These are phyloP conservation scores for Drosophila paranaensis DNA, from an alignment of 2,888 invertebrate genomes.

Conservation along the genomic window DNA sequence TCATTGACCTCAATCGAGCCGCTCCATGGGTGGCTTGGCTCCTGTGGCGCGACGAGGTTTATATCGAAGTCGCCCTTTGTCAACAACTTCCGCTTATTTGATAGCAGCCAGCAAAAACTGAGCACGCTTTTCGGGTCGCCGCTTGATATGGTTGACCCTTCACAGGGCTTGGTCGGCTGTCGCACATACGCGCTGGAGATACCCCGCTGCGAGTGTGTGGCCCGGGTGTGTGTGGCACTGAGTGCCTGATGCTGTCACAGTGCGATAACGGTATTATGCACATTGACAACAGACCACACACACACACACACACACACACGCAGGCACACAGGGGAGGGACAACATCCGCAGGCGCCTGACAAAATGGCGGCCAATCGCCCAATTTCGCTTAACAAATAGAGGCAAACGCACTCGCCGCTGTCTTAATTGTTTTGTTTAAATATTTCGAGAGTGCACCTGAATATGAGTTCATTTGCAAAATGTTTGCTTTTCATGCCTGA, in stretches of 20 bases:
- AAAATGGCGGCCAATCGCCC: constrained; percentile 42
- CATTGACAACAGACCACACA: constrained; percentile 66
- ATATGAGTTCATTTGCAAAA: background rate
- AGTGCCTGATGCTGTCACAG: constrained; percentile 61
- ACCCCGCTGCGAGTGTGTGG: constrained; percentile 8
- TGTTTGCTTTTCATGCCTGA: background rate
- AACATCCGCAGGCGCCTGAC: constrained; percentile 1
- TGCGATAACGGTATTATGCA: constrained; percentile 76
- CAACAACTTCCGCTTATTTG: constrained; percentile 28
- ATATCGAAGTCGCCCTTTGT: constrained; percentile 12
- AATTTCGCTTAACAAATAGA: constrained; percentile 70
- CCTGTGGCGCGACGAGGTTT: constrained; percentile 10
- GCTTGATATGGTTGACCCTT: constrained; percentile 58
- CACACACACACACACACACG: constrained; percentile 17
- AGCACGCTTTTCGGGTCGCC: constrained; percentile 45
- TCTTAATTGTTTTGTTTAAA: constrained; percentile 27
- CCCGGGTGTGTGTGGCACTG: constrained; percentile 17
- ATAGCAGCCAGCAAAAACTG: constrained; percentile 18
- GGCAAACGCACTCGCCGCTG: constrained; percentile 26
- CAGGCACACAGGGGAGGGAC: background rate
- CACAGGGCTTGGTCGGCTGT: constrained; percentile 7
- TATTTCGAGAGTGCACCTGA: background rate
- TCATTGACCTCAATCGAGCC: constrained; percentile 12
- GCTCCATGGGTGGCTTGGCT: background rate
- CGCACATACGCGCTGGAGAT: constrained; percentile 10